Evolutionary conservation across 2,113 vertebrate genomes (phyloP).

Genomic region (Cricetomys ansorgei): DNA sequence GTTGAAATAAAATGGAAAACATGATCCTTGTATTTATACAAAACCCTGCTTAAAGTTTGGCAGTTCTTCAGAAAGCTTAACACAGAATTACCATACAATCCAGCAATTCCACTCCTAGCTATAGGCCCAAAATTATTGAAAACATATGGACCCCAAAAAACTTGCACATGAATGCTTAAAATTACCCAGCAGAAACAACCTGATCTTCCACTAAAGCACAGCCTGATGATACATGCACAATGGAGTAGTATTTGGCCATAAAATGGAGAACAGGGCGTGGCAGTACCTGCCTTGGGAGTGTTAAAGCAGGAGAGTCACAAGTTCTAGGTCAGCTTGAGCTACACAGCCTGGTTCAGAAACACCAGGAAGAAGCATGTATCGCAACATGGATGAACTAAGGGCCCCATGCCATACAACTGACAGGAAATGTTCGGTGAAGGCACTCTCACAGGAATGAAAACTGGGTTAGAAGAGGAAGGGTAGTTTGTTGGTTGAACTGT

Average conservation of each 20-base stretch:
- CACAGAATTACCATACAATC: slow-evolving; percentile 57
- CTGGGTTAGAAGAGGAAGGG: neutral
- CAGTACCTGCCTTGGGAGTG: neutral
- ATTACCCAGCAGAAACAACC: slow-evolving; percentile 11
- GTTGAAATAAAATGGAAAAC: slow-evolving; percentile 74
- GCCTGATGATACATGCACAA: neutral
- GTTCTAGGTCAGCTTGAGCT: neutral
- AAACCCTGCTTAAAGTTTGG: slow-evolving; percentile 67
- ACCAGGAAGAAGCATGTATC: neutral
- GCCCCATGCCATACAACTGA: neutral
- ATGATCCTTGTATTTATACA: slow-evolving; percentile 70
- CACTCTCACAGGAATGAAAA: neutral
- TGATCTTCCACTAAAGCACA: neutral
- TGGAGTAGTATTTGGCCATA: slow-evolving; percentile 46
- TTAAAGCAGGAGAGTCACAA: neutral
- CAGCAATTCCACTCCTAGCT: slow-evolving; percentile 26
- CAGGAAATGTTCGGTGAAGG: neutral
- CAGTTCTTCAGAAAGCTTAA: slow-evolving; percentile 72
- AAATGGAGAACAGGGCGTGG: neutral
- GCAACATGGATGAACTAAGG: neutral
- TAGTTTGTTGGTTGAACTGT: neutral
- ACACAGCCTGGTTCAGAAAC: neutral
- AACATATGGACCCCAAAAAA: slow-evolving; percentile 62
- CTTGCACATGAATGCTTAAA: neutral
- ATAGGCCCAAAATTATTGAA: slow-evolving; percentile 41